Base-by-base conservation (phyloP, 1,140 invertebrate species). In the Zaprionus africanus region DNA sequence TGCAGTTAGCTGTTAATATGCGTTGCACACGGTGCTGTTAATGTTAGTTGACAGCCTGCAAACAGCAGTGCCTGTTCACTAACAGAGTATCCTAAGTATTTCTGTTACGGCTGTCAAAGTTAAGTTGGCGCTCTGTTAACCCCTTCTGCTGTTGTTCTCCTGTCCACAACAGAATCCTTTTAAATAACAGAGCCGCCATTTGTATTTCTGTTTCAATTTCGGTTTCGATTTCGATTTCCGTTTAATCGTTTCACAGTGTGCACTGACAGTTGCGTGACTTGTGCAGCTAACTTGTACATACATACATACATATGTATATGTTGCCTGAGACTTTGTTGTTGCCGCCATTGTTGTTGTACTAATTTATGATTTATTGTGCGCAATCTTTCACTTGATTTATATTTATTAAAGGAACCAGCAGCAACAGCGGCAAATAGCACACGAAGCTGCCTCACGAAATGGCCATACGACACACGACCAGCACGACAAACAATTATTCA, bases 361-460 rank as follows among this genome's bases (percentile, higher is more conserved):
- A 73, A 75, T 82, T 86, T 74, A 56, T 76, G 78, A 85, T 77
- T 81, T 81, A 74, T 79, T 24, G 72, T 56, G 43, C 43, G 67
- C 77, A 77, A 79, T 84, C 81, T 84, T 84, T 85, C 82, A 85
- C 82, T 84, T 84, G 74, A 81, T 85, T 85, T 79, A 81, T 78
- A 72, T 72, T 71, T 65, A 59, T 64, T 71, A 43, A 64, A 72
- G 59, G 64, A 66, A 65, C 24, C 11, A 51, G 11, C 46, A 43
- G 17, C 26, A 49, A 31, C 7, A 31, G 28, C 28, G 26, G 46
- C 26, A 63, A 63, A 34, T 74, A 69, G 67, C 28, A 62, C 34
- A 66, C 41, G 41, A n/a, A 46, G 41, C 41, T n/a, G n/a, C 6
- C 41, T 34, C 9, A 34, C 31, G 31, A 34, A 34, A 34, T 34